Evolutionary conservation across 1,140 invertebrate genomes (phyloP).

Genomic region (Drosophila gunungcola): DNA sequence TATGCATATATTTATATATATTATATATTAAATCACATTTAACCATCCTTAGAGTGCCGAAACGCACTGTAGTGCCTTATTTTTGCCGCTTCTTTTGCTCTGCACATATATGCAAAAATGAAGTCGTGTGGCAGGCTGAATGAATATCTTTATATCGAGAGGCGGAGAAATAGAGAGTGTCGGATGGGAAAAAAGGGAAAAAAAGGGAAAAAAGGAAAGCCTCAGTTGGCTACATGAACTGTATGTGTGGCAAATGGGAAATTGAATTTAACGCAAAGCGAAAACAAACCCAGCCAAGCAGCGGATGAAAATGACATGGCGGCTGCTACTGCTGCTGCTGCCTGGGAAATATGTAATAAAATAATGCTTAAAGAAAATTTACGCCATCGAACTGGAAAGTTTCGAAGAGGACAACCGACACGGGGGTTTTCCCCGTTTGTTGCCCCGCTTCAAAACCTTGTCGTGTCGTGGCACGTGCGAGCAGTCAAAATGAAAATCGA

Average conservation of each 20-base stretch:
- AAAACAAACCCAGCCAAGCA: slow-evolving; percentile 74
- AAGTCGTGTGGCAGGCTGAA: slow-evolving; percentile 31
- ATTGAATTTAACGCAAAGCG: slow-evolving; percentile 77
- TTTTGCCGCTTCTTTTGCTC: slow-evolving; percentile 5
- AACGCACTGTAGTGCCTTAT: slow-evolving; percentile 23
- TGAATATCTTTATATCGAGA: slow-evolving; percentile 65
- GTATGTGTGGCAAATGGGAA: slow-evolving; percentile 70
- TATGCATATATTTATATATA: too few species aligned
- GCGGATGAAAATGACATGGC: slow-evolving; percentile 34
- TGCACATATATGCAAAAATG: slow-evolving; percentile 56
- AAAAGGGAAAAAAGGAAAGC: slow-evolving; percentile 6
- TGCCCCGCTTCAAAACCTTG: slow-evolving; percentile 10
- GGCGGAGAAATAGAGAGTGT: slow-evolving; percentile 31
- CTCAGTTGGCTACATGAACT: slow-evolving; percentile 38
- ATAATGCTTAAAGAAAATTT: slow-evolving; percentile 79
- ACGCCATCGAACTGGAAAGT: slow-evolving; percentile 73
- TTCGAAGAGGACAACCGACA: slow-evolving; percentile 33
- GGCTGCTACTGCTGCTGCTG: slow-evolving; percentile 10
- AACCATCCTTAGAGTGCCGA: not conserved
- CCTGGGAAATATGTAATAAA: slow-evolving; percentile 70
- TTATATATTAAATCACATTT: too few species aligned
- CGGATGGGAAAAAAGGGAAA: not conserved
- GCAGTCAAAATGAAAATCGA: slow-evolving; percentile 80
- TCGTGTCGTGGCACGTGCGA: slow-evolving; percentile 69
- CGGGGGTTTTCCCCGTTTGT: slow-evolving; percentile 11